Percentiles rank a stretch among this genome's conserved stretches.
Evolutionary conservation across 2,797 vertebrate species (phyloP).

Genomic region (Diplodus sargus): DNA sequence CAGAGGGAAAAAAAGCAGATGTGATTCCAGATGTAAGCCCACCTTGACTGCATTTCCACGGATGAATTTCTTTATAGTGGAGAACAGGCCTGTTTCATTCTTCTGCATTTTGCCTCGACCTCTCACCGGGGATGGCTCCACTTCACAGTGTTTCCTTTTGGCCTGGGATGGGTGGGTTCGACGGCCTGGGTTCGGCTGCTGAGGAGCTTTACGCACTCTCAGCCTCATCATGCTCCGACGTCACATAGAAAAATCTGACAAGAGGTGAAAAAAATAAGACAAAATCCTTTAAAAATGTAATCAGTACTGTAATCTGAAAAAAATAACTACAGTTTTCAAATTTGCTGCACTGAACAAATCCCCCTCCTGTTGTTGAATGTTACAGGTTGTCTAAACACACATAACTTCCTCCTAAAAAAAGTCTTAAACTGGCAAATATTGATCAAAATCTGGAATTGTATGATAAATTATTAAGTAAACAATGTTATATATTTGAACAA

Average conservation of each 20-base stretch:
- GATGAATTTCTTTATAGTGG: conserved; percentile 97
- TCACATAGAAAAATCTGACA: conserved; percentile 90
- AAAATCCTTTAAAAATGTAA: neutral
- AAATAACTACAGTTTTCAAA: neutral
- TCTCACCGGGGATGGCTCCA: conserved; percentile 85
- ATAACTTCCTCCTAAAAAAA: neutral
- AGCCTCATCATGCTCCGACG: conserved; percentile 94
- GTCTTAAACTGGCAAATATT: neutral
- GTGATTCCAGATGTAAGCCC: neutral
- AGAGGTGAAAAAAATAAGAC: neutral
- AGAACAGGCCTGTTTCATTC: conserved; percentile 93
- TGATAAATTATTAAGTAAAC: neutral
- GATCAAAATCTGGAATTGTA: neutral
- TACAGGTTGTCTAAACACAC: neutral
- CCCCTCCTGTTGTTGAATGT: neutral
- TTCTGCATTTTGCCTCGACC: conserved; percentile 91
- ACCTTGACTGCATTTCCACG: conserved; percentile 97
- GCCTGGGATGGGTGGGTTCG: conserved; percentile 87
- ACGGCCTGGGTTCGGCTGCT: conserved; percentile 89
- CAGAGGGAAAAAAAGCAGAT: conserved; percentile 1
- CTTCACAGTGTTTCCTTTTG: conserved; percentile 94
- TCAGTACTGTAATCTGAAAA: neutral
- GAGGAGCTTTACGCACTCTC: conserved; percentile 97
- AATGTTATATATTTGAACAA: neutral
- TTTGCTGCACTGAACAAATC: neutral